Conservation (phyloP, 2,113 vertebrate species). For the Colinus virginianus region DNA sequence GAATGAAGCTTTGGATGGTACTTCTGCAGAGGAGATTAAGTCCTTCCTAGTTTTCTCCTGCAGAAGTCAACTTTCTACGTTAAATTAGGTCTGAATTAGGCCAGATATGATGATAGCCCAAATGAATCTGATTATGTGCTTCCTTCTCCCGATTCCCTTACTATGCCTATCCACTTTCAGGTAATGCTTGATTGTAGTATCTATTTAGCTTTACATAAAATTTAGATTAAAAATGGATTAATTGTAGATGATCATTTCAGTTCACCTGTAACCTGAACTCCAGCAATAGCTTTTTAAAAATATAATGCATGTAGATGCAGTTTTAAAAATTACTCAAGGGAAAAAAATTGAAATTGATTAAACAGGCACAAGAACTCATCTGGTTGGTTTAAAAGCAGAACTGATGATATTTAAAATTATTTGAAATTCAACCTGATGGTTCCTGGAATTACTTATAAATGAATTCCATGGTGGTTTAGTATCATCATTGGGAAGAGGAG, state of each 20-base stretch:
- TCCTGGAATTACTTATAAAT: slow-evolving; percentile 59
- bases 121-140: not conserved
- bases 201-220: not conserved
- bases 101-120: not conserved
- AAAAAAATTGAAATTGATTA: not conserved
- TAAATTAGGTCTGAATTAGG: not conserved
- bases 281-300: not conserved
- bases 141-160: not conserved
- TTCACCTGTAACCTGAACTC: not conserved
- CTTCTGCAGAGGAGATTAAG: not conserved
- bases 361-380: not conserved
- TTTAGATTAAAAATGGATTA: not conserved
- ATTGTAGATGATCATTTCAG: not conserved
- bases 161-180: not conserved
- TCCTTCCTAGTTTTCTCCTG: not conserved
- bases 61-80: not conserved
- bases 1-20: not conserved
- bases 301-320: not conserved
- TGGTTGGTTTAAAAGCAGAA: slow-evolving; percentile 9
- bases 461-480: slow-evolving; percentile 49
- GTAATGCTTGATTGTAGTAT: not conserved
- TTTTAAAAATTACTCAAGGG: not conserved
- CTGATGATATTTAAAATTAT: slow-evolving; percentile 22
- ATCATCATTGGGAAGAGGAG: slow-evolving; percentile 61
- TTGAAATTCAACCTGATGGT: slow-evolving; percentile 39